Percentiles rank a stretch among this genome's conserved stretches.
Evolutionary conservation across 2,113 vertebrate species (phyloP).

Genomic region (Pachypanchax playfairii): DNA sequence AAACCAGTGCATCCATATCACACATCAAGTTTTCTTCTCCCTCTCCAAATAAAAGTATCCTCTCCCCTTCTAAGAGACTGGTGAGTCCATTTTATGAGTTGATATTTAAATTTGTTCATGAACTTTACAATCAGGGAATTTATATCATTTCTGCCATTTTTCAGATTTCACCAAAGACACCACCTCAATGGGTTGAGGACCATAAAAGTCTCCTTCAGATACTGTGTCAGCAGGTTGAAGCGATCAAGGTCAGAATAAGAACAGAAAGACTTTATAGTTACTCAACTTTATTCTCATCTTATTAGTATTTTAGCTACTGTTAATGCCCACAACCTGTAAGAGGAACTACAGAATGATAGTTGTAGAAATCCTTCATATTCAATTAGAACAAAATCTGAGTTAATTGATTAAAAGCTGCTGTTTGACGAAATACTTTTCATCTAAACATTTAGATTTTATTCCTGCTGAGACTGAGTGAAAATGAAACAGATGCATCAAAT

Average conservation of each 20-base stretch:
- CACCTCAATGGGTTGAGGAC: constrained; percentile 95
- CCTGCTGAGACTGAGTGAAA: too few species aligned
- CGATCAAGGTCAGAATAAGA: constrained; percentile 86
- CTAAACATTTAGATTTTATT: too few species aligned
- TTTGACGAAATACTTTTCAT: too few species aligned
- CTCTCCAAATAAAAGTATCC: constrained; percentile 84
- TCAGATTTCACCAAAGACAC: constrained; percentile 92
- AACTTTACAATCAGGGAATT: background rate
- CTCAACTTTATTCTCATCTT: background rate
- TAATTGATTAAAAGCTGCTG: too few species aligned
- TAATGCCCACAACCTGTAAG: background rate
- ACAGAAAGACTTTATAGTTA: too few species aligned
- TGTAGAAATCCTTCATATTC: too few species aligned
- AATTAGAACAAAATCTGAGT: too few species aligned
- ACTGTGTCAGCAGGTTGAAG: constrained; percentile 95
- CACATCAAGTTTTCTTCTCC: constrained; percentile 87
- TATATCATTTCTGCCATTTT: constrained; percentile 5
- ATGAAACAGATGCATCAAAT: too few species aligned
- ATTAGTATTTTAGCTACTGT: background rate
- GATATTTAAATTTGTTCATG: background rate
- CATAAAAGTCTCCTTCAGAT: constrained; percentile 91
- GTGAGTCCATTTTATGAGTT: constrained; percentile 63
- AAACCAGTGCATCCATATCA: constrained; percentile 66
- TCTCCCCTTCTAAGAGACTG: constrained; percentile 89
- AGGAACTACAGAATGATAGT: background rate